Conservation (phyloP, 2,797 vertebrate genomes). For the Betta splendens region DNA sequence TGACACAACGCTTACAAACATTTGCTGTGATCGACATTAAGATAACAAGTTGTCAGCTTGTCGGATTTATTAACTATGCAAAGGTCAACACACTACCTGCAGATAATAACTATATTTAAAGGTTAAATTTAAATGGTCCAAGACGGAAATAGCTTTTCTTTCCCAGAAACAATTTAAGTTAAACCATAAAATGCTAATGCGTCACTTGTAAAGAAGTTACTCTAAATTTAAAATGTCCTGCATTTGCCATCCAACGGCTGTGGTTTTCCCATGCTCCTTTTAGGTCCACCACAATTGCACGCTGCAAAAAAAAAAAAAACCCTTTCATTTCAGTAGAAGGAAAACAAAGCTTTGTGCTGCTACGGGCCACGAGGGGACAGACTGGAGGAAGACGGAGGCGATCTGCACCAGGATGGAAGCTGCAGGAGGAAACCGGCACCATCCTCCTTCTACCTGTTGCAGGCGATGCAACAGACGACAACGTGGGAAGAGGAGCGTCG, state of each 20-base stretch:
- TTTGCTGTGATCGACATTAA: neutral
- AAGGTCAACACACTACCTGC: neutral
- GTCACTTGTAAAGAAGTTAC: constrained; percentile 17
- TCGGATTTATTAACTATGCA: constrained; percentile 11
- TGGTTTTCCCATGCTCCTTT: constrained; percentile 28
- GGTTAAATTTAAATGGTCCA: too few relatives aligned
- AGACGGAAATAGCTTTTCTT: constrained; percentile 25
- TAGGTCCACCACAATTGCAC: constrained; percentile 50
- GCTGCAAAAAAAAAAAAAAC: constrained; percentile 13
- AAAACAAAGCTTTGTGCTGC: constrained; percentile 16
- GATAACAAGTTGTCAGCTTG: too few relatives aligned
- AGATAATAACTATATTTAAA: neutral
- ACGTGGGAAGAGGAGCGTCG: constrained; percentile 39
- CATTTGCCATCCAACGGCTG: constrained; percentile 13
- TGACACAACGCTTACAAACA: neutral
- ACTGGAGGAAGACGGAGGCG: constrained; percentile 3
- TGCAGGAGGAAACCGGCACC: too few relatives aligned
- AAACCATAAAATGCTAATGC: constrained; percentile 3
- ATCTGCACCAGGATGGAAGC: too few relatives aligned
- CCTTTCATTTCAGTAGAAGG: constrained; percentile 3
- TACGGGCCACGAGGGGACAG: constrained; percentile 25
- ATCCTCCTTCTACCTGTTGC: too few relatives aligned
- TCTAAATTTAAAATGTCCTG: constrained; percentile 7
- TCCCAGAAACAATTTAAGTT: constrained; percentile 3
- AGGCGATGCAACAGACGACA: constrained; percentile 26